Evolutionary conservation across 2,888 invertebrate species (phyloP).

Genomic region (Apamea anceps): DNA sequence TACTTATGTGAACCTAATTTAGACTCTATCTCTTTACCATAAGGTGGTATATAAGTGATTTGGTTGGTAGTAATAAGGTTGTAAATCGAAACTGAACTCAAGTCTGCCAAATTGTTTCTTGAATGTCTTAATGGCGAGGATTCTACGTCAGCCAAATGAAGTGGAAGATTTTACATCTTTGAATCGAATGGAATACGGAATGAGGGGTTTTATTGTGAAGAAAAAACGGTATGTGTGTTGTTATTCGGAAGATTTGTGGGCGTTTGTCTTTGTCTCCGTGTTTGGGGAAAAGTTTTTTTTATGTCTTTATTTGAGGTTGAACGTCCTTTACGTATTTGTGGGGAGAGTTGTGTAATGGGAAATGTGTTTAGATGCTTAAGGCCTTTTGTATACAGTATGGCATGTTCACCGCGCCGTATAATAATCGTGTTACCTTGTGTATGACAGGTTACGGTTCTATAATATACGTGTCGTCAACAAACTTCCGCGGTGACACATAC

Average conservation of each 20-base stretch:
- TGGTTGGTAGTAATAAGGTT: constrained; percentile 30
- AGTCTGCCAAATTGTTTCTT: constrained; percentile 77
- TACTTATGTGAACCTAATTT: constrained; percentile 22
- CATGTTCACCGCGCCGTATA: too few species aligned
- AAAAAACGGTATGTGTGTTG: constrained; percentile 59
- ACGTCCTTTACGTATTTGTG: neutral
- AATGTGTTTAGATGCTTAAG: neutral
- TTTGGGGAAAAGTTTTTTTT: constrained; percentile 23
- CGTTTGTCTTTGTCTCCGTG: constrained; percentile 45
- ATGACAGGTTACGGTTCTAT: too few species aligned
- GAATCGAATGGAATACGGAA: constrained; percentile 66
- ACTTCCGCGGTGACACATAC: too few species aligned
- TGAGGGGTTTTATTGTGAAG: constrained; percentile 60
- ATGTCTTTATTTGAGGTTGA: constrained; percentile 6
- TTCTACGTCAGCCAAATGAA: constrained; percentile 73
- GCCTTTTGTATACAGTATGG: neutral
- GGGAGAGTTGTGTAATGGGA: neutral
- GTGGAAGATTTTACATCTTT: constrained; percentile 71
- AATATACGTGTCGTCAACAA: too few species aligned
- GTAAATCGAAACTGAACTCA: constrained; percentile 58
- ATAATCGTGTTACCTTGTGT: too few species aligned
- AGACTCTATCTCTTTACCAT: constrained; percentile 11
- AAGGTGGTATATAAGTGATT: neutral
- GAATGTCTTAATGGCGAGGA: constrained; percentile 74
- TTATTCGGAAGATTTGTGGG: constrained; percentile 48